phyloP scores from a whole-genome alignment of 92 coral and sea anemone species.

The Epizoanthus scotinus region DNA sequence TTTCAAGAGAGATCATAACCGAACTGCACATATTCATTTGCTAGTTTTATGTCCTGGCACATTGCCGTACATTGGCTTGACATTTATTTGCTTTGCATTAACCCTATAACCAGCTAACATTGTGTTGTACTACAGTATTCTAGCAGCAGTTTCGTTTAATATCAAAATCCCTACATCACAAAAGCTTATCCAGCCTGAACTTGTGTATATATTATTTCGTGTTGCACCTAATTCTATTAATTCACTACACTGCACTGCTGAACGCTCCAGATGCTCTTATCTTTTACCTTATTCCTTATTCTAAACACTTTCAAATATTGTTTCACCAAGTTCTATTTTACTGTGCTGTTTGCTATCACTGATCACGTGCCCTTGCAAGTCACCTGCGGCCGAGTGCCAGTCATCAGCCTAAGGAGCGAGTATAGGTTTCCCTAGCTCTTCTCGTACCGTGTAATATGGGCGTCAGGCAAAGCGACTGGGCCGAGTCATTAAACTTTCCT shows the following conservation, averaged over 20 bases:
- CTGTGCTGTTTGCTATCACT: background rate
- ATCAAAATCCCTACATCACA: background rate
- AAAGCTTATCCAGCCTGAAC: background rate
- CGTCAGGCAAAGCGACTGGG: conserved; percentile 20
- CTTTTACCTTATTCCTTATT: background rate
- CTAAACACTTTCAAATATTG: background rate
- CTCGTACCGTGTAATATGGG: conserved; percentile 38
- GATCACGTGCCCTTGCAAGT: background rate
- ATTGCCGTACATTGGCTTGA: too few species aligned
- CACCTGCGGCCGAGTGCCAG: conserved; percentile 24
- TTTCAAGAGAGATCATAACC: background rate
- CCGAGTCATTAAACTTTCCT: conserved; percentile 31
- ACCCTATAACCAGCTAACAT: too few species aligned
- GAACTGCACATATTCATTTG: background rate
- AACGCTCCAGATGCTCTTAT: background rate
- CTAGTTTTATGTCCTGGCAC: too few species aligned
- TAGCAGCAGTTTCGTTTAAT: too few species aligned
- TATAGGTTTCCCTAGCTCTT: background rate
- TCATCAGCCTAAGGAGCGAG: conserved; percentile 40
- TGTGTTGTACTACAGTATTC: too few species aligned
- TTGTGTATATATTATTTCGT: background rate
- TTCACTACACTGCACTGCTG: background rate
- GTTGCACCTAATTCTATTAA: background rate
- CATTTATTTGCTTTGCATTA: too few species aligned
- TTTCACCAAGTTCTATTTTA: background rate